Evolutionary conservation across 2,797 vertebrate genomes (phyloP), one percentile per base, ranked within the genome.

Genomic region (Sebastes vulpes): DNA sequence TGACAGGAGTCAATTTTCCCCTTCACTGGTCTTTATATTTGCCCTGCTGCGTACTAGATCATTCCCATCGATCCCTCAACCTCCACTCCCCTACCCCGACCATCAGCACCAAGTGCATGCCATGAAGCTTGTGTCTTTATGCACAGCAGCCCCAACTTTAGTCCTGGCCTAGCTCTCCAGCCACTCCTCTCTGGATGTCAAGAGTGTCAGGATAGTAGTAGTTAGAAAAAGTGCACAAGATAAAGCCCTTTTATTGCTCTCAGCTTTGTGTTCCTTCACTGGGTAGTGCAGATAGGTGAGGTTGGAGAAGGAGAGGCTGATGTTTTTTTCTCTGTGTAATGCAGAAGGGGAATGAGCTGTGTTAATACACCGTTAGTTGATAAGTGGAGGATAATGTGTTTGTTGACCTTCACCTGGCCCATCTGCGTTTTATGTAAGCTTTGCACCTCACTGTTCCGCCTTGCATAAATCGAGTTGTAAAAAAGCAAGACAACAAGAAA

Each of bases 381-480:
- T 93, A 92, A 94, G 86, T 66, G 54, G 72, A 66, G 77, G 90
- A 92, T 92, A 90, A 95, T 94, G 94, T 87, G 89, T 89, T 87
- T 79, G 87, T 72, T 83, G 93, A 94, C 95, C 92, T 95, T 95
- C 90, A 92, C 89, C 88, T 91, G 85, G 68, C 64, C 64, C 65
- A 23, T 68, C 83, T 76, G 59, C 65, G 70, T 80, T 89, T 92
- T 86, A 65, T 79, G 52, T 72, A 71, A 84, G 86, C 85, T 84
- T 80, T 77, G 56, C 71, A 83, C 89, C 81, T 94, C 90, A 81
- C 90, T 83, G 79, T 94, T 94, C 92, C 65, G 78, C 68, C 79
- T 68, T 68, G 54, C 71, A 85, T 89, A 65, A 83, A 85, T 81
- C 78, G 32, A 42, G 50, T 42, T 53, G 48, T 59, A 29, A 77